Evolutionary conservation across 2,113 vertebrate species (phyloP).

Genomic region (Thunnus thynnus): DNA sequence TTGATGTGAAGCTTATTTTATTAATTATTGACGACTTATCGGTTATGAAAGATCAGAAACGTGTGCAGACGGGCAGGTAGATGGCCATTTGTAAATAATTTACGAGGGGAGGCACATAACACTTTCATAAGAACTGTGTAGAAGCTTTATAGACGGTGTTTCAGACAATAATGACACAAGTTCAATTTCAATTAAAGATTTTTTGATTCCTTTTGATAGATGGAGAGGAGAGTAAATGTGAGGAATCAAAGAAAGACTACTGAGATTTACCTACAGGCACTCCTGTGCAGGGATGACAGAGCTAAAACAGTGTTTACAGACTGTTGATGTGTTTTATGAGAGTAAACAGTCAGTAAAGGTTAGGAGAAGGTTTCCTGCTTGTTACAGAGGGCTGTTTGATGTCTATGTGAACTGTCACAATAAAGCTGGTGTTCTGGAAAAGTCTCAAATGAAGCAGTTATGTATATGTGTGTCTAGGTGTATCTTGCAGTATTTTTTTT

Average conservation of each 20-base stretch:
- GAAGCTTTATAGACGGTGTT: constrained; percentile 32
- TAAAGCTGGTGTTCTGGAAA: constrained; percentile 74
- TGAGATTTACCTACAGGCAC: constrained; percentile 38
- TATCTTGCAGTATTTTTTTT: background rate
- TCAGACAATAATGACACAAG: constrained; percentile 7
- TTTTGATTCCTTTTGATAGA: constrained; percentile 19
- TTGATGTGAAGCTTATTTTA: constrained; percentile 71
- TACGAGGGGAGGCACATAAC: constrained; percentile 28
- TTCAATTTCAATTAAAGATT: background rate
- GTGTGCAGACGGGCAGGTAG: constrained; percentile 12
- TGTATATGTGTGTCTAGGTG: background rate
- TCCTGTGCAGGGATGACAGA: background rate
- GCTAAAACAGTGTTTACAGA: constrained; percentile 15
- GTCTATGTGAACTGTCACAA: constrained; percentile 68
- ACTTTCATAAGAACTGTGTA: constrained; percentile 25
- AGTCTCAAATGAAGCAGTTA: background rate
- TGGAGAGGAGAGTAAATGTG: background rate
- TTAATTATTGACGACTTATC: constrained; percentile 51
- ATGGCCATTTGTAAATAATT: constrained; percentile 74
- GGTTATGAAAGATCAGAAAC: constrained; percentile 13
- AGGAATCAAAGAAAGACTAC: constrained; percentile 24
- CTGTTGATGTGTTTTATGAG: background rate
- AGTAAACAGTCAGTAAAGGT: background rate
- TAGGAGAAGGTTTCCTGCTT: constrained; percentile 20
- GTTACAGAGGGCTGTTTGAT: constrained; percentile 46